Conservation (phyloP, 1,140 invertebrate genomes). For the Drosophila bipectinata region DNA sequence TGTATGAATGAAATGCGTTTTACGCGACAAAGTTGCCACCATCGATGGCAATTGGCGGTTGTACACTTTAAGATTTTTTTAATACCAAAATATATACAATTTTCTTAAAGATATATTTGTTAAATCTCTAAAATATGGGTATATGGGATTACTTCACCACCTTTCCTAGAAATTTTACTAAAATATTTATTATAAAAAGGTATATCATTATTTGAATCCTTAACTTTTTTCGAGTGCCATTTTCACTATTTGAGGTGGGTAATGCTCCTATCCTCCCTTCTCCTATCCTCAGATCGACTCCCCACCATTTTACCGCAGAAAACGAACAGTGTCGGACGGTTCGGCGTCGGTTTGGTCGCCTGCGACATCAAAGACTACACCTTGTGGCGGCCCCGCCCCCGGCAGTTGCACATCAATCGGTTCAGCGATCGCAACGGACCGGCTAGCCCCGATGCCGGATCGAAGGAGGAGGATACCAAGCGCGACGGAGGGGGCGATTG, state of each 20-base stretch:
- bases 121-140: too few relatives aligned
- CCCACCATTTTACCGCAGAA: slow-evolving; percentile 4
- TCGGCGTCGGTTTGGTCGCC: background rate
- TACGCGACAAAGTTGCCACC: slow-evolving; percentile 59
- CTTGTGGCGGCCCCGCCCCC: slow-evolving; percentile 10
- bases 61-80: slow-evolving; percentile 6
- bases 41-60: slow-evolving; percentile 17
- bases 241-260: slow-evolving; percentile 45
- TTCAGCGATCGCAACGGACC: slow-evolving; percentile 8
- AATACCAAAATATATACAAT: background rate
- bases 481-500: background rate
- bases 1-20: slow-evolving; percentile 80
- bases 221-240: slow-evolving; percentile 9
- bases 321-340: background rate
- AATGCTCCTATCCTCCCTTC: slow-evolving; percentile 3
- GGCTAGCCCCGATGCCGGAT: background rate
- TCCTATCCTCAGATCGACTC: slow-evolving; percentile 11
- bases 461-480: background rate
- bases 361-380: background rate
- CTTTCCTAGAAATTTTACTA: too few relatives aligned
- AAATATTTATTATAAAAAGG: background rate
- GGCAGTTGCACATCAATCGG: slow-evolving; percentile 37
- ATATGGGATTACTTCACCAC: too few relatives aligned
- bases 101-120: background rate
- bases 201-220: too few relatives aligned